Evolutionary conservation across 2,113 vertebrate species (phyloP).

Genomic region (Felis chaus): DNA sequence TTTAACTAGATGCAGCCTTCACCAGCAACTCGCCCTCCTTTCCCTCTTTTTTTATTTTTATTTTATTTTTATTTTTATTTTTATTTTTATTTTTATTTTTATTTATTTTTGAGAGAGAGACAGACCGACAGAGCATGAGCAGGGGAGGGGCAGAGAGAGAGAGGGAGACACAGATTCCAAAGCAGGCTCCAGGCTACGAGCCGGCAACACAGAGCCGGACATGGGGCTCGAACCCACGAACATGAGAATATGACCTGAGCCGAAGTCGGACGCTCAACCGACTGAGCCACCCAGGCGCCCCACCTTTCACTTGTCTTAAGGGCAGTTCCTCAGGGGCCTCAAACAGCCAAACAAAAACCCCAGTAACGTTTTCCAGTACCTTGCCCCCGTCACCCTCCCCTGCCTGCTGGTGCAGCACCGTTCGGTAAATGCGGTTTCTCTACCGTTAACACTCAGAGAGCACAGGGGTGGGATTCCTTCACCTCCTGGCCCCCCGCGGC

Average conservation of each 20-base stretch:
- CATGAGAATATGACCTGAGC: no score
- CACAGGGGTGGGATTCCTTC: neutral
- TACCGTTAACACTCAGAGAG: neutral
- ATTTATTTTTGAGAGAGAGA: no score
- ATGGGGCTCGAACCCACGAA: no score
- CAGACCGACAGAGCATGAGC: no score
- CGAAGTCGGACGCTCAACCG: no score
- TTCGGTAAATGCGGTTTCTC: neutral
- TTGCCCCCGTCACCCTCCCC: neutral
- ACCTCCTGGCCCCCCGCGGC: neutral
- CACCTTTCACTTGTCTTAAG: neutral
- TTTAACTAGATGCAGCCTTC: neutral
- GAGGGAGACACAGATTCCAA: no score
- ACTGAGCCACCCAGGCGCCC: neutral
- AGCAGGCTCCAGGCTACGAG: no score
- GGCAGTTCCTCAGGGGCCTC: neutral
- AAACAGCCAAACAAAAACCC: neutral
- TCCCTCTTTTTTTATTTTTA: neutral
- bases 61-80: no score
- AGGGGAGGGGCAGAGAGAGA: no score
- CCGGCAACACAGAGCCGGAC: no score
- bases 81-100: no score
- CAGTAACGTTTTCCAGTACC: neutral
- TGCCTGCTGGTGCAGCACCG: rapidly evolving
- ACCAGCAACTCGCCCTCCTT: neutral